These are phyloP conservation scores for Heliornis fulica DNA, from an alignment of 2,113 vertebrate genomes.

Conservation along the genomic window DNA sequence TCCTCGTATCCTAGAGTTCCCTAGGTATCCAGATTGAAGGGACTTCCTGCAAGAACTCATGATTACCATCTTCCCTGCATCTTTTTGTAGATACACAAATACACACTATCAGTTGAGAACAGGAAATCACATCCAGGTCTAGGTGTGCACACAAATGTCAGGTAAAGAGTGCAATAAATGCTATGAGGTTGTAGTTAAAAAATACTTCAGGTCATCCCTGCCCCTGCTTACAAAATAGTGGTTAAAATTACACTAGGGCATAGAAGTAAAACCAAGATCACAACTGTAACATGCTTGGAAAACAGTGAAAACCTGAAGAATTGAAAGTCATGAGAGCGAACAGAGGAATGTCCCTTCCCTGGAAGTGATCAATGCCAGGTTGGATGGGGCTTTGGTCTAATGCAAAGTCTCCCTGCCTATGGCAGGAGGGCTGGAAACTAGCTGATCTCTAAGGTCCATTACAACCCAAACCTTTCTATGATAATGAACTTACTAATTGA, in stretches of 20 bases:
- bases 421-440: too few species aligned
- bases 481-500: neutral
- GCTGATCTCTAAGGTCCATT: too few species aligned
- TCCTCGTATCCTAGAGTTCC: neutral
- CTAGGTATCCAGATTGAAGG: neutral
- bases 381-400: too few species aligned
- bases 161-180: neutral
- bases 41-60: neutral
- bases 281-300: neutral
- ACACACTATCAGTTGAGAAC: neutral
- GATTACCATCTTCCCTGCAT: neutral
- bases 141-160: neutral
- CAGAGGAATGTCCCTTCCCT: neutral
- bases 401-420: too few species aligned
- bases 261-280: neutral
- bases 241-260: neutral
- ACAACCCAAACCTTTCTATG: too few species aligned
- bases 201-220: accelerated
- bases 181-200: neutral
- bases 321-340: neutral
- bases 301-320: neutral
- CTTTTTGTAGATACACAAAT: neutral
- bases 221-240: neutral
- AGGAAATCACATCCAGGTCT: neutral
- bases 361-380: too few species aligned